phyloP scores from a whole-genome alignment of 2,888 invertebrate genomes.

The Yponomeuta sedellus region DNA sequence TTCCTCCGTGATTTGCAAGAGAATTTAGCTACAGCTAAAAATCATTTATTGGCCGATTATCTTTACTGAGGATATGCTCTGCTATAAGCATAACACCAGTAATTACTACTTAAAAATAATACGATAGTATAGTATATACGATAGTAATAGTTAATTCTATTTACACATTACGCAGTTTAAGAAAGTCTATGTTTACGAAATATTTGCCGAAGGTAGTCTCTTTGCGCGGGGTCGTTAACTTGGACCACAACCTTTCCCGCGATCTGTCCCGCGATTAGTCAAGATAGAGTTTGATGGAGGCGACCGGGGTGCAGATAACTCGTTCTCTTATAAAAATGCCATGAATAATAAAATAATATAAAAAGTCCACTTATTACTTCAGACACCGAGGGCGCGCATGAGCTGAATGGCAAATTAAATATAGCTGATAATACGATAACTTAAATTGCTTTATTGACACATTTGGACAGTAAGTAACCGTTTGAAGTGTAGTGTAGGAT shows the following conservation, averaged over 20 bases:
- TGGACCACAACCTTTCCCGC: constrained; percentile 27
- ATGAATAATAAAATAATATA: constrained; percentile 40
- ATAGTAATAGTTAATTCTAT: too few relatives aligned
- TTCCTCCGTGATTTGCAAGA: background rate
- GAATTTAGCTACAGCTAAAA: background rate
- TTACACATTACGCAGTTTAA: too few relatives aligned
- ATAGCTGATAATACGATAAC: background rate
- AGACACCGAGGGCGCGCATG: constrained; percentile 23
- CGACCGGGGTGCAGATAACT: constrained; percentile 36
- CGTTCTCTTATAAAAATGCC: constrained; percentile 36
- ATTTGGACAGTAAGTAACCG: background rate
- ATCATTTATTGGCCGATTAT: too few relatives aligned
- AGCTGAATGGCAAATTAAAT: constrained; percentile 19
- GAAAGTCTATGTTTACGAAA: too few relatives aligned
- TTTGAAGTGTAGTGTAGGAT: background rate
- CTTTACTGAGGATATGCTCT: too few relatives aligned
- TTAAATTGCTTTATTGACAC: constrained; percentile 5
- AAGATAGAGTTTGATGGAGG: constrained; percentile 43
- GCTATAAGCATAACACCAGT: too few relatives aligned
- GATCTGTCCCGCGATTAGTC: constrained; percentile 38
- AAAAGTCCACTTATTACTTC: constrained; percentile 30
- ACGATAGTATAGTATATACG: too few relatives aligned
- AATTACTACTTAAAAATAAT: too few relatives aligned
- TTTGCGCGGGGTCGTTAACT: constrained; percentile 20
- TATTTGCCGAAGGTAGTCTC: too few relatives aligned